A percentile compares a stretch with the other conserved stretches of the same genome.
Evolutionary conservation across 2,888 invertebrate genomes (phyloP).

Genomic region (Eupithecia abbreviata): DNA sequence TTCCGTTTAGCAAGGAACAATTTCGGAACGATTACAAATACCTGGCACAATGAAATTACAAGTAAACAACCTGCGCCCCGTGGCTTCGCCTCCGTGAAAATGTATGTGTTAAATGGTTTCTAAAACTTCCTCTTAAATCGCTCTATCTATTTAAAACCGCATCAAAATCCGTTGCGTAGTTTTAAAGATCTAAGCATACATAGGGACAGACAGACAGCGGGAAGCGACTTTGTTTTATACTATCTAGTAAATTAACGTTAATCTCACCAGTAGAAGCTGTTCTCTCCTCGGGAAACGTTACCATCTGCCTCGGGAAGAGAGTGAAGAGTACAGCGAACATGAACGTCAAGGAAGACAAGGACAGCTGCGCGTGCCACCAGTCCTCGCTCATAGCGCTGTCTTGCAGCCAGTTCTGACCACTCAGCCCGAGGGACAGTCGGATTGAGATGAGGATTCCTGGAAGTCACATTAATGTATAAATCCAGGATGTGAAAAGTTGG

Average conservation of each 20-base stretch:
- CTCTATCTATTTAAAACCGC: too few species aligned
- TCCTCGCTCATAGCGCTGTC: slow-evolving; percentile 58
- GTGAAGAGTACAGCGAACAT: slow-evolving; percentile 72
- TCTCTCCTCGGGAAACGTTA: slow-evolving; percentile 43
- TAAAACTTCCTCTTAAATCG: too few species aligned
- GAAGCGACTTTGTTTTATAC: too few species aligned
- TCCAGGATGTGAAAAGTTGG: not conserved
- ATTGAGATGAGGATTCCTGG: slow-evolving; percentile 76
- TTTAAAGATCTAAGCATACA: too few species aligned
- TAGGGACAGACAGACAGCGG: too few species aligned
- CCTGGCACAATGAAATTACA: too few species aligned
- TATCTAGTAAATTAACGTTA: not conserved
- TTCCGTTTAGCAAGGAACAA: too few species aligned
- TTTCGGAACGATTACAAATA: too few species aligned
- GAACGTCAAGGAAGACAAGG: slow-evolving; percentile 66
- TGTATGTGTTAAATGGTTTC: too few species aligned
- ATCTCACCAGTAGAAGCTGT: slow-evolving; percentile 21
- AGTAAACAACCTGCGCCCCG: too few species aligned
- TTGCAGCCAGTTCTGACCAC: slow-evolving; percentile 65
- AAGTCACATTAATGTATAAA: not conserved
- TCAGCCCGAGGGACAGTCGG: slow-evolving; percentile 70
- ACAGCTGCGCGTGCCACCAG: slow-evolving; percentile 75
- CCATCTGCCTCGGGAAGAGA: slow-evolving; percentile 67
- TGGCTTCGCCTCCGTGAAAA: too few species aligned
- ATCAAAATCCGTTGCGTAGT: too few species aligned